Evolutionary conservation across 2,797 vertebrate species (phyloP).

Genomic region (Microctenopoma steveboyesi): DNA sequence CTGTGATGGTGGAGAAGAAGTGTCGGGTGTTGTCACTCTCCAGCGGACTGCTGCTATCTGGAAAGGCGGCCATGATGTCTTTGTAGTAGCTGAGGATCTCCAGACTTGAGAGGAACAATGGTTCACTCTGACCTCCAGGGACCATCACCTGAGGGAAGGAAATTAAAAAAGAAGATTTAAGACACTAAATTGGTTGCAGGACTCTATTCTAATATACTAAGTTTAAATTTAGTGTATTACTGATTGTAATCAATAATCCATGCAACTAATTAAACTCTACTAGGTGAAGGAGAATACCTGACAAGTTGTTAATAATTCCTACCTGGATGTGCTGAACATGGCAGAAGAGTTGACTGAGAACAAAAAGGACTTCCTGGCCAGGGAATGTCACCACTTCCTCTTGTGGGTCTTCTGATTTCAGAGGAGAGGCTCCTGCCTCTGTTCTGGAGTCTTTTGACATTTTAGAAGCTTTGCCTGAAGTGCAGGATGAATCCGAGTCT

Average conservation of each 20-base stretch:
- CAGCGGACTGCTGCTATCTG: conserved; percentile 78
- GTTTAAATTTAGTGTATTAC: too few relatives aligned
- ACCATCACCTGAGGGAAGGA: conserved; percentile 86
- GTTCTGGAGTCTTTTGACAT: conserved; percentile 1
- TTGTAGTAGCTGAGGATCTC: conserved; percentile 92
- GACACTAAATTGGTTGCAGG: background rate
- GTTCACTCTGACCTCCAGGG: conserved; percentile 81
- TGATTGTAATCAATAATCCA: too few relatives aligned
- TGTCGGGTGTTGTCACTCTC: conserved; percentile 88
- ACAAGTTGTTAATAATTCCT: conserved; percentile 1
- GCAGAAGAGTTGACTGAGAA: conserved; percentile 93
- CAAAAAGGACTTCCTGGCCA: conserved; percentile 87
- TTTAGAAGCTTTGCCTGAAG: conserved; percentile 2
- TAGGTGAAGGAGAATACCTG: too few relatives aligned
- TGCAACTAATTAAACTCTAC: too few relatives aligned
- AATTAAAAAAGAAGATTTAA: background rate
- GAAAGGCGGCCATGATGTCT: conserved; percentile 77
- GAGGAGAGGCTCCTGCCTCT: conserved; percentile 1
- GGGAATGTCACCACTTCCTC: conserved; percentile 18
- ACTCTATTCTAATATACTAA: background rate
- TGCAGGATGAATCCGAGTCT: background rate
- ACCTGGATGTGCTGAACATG: conserved; percentile 92
- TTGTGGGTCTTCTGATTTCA: conserved; percentile 12
- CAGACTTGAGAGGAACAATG: conserved; percentile 87
- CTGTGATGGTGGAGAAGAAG: conserved; percentile 89